These are phyloP conservation scores for Tinamus major DNA, from an alignment of 2,797 vertebrate genomes.

Conservation along the genomic window DNA sequence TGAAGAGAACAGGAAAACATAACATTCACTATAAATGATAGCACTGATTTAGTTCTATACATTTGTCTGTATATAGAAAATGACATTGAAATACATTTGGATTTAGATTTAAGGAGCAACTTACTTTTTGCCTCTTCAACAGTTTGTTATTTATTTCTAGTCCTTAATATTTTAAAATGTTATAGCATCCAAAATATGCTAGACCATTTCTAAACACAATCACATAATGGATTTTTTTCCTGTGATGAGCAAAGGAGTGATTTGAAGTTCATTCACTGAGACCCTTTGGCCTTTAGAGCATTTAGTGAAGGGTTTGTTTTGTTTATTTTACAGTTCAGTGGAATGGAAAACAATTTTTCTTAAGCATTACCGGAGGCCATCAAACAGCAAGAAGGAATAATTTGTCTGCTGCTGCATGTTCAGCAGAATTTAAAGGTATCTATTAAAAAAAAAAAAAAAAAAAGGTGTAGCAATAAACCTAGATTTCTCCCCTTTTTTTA, in stretches of 20 bases:
- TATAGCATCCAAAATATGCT: constrained; percentile 48
- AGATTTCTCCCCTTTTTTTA: constrained; percentile 16
- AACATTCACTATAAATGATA: constrained; percentile 46
- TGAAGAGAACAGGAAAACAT: constrained; percentile 60
- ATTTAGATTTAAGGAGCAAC: constrained; percentile 60
- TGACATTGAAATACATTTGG: constrained; percentile 65
- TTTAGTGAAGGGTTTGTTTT: constrained; percentile 77
- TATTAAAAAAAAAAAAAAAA: not conserved
- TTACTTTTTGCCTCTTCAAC: constrained; percentile 50
- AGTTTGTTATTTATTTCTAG: constrained; percentile 69
- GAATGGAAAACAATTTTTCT: constrained; percentile 77
- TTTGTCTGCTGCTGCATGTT: constrained; percentile 64
- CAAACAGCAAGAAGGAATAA: constrained; percentile 54
- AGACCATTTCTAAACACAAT: constrained; percentile 63
- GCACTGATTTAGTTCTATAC: constrained; percentile 48
- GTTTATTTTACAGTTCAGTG: constrained; percentile 79
- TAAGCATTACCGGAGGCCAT: constrained; percentile 71
- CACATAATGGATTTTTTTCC: constrained; percentile 72
- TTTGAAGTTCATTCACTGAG: constrained; percentile 75
- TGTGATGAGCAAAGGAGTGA: constrained; percentile 67
- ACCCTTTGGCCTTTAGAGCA: constrained; percentile 73
- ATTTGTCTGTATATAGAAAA: constrained; percentile 62
- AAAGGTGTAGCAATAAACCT: constrained; percentile 24
- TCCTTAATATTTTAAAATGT: constrained; percentile 71
- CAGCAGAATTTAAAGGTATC: constrained; percentile 64